A percentile compares a stretch with the other conserved stretches of the same genome.
Evolutionary conservation across 2,113 vertebrate genomes (phyloP).

Genomic region (Istiophorus platypterus): DNA sequence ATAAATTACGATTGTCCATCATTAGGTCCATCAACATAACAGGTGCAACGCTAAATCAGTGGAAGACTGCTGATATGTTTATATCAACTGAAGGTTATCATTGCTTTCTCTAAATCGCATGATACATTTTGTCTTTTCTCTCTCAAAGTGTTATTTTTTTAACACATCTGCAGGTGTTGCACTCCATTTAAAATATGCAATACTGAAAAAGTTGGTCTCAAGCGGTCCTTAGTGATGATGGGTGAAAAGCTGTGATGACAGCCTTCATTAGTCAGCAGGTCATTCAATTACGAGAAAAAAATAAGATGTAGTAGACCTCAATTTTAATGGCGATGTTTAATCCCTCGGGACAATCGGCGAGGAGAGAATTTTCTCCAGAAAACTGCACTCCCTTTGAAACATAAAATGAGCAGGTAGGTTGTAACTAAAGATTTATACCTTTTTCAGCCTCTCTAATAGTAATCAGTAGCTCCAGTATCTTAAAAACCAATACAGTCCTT

Average conservation of each 20-base stretch:
- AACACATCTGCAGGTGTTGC: not conserved
- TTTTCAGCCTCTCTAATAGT: conserved; percentile 12
- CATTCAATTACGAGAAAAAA: conserved; percentile 54
- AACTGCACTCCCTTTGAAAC: conserved; percentile 23
- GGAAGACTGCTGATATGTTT: not conserved
- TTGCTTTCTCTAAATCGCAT: not conserved
- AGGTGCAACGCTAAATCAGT: not conserved
- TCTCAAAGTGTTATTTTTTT: not conserved
- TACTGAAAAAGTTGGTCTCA: conserved; percentile 23
- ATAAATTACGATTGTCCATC: not conserved
- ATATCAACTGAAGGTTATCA: not conserved
- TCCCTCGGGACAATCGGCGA: conserved; percentile 40
- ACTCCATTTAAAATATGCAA: conserved; percentile 5
- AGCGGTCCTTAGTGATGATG: conserved; percentile 41
- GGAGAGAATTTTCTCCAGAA: conserved; percentile 21
- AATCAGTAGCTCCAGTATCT: conserved; percentile 23
- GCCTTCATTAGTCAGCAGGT: conserved; percentile 69
- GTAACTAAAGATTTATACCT: conserved; percentile 22
- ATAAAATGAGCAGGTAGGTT: conserved; percentile 28
- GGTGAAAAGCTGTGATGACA: conserved; percentile 59
- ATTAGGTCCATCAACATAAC: not conserved
- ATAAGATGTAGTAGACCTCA: conserved; percentile 46
- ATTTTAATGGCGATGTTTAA: conserved; percentile 67
- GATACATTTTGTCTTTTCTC: not conserved
- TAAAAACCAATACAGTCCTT: conserved; percentile 28